These are phyloP conservation scores for Anthopleura sola DNA, from an alignment of 64 coral and sea anemone species.

Conservation along the genomic window DNA sequence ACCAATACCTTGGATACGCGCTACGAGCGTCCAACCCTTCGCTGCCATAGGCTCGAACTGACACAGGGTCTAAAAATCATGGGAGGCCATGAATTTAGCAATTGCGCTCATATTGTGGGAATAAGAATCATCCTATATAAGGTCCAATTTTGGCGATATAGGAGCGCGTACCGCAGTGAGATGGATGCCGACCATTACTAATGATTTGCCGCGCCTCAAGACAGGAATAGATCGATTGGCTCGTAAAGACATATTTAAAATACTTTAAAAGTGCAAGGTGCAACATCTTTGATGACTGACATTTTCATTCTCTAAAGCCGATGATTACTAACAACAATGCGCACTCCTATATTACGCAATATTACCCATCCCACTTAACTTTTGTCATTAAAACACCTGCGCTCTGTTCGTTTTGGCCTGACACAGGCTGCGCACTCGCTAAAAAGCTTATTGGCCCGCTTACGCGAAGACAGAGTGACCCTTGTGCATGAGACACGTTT, in stretches of 20 bases:
- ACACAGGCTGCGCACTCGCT: too few relatives aligned
- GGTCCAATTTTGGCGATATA: not conserved
- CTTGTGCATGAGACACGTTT: too few relatives aligned
- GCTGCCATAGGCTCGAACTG: slow-evolving; percentile 83
- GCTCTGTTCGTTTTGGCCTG: too few relatives aligned
- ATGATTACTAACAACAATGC: not conserved
- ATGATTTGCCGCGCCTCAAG: not conserved
- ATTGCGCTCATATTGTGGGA: not conserved
- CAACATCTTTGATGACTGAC: not conserved
- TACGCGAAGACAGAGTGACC: too few relatives aligned
- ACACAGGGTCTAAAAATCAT: slow-evolving; percentile 63
- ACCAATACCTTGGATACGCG: slow-evolving; percentile 64
- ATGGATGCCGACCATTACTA: not conserved
- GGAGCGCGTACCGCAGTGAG: slow-evolving; percentile 1
- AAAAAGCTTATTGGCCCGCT: too few relatives aligned
- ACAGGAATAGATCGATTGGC: not conserved
- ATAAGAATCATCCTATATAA: not conserved
- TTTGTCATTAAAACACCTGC: not conserved
- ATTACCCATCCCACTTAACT: not conserved
- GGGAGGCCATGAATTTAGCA: not conserved
- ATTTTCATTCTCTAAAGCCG: not conserved
- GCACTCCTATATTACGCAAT: slow-evolving; percentile 10
- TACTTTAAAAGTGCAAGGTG: not conserved
- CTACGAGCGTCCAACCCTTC: slow-evolving; percentile 80
- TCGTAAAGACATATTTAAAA: not conserved